Percentiles rank a stretch among this genome's conserved stretches.
phyloP scores from a whole-genome alignment of 2,888 invertebrate genomes.

The Pristionchus entomophagus region DNA sequence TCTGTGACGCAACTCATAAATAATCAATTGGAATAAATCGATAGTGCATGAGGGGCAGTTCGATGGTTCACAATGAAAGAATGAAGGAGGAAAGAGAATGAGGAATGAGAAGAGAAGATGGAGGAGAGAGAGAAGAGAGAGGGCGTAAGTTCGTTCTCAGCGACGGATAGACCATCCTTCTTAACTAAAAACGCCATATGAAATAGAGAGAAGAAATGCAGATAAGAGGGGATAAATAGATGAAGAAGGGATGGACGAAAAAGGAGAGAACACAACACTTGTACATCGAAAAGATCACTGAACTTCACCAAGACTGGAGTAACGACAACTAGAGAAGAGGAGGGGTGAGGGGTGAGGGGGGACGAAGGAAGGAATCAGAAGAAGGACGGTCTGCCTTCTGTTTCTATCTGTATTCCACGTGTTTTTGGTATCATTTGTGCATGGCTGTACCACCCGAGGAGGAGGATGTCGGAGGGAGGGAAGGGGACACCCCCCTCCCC shows the following conservation, averaged over 20 bases:
- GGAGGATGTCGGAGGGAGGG: not conserved
- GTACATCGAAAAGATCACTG: not conserved
- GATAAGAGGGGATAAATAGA: not conserved
- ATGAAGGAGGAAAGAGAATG: not conserved
- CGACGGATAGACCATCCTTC: no score
- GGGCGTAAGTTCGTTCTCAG: no score
- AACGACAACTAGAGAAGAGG: not conserved
- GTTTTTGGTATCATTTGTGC: slow-evolving; percentile 9
- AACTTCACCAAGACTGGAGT: not conserved
- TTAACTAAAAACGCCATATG: no score
- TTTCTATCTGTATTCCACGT: not conserved
- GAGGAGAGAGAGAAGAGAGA: not conserved
- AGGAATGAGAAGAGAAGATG: not conserved
- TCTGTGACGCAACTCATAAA: not conserved
- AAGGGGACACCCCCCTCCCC: not conserved
- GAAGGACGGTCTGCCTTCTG: not conserved
- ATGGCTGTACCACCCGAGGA: not conserved
- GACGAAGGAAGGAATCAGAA: not conserved
- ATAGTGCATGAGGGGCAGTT: not conserved
- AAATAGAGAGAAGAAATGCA: no score
- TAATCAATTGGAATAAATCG: not conserved
- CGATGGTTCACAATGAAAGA: not conserved
- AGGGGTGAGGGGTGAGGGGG: not conserved
- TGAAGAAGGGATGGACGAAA: not conserved
- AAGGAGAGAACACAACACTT: not conserved